Evolutionary conservation across 2,113 vertebrate species (phyloP).

Genomic region (Typhlomys cinereus): DNA sequence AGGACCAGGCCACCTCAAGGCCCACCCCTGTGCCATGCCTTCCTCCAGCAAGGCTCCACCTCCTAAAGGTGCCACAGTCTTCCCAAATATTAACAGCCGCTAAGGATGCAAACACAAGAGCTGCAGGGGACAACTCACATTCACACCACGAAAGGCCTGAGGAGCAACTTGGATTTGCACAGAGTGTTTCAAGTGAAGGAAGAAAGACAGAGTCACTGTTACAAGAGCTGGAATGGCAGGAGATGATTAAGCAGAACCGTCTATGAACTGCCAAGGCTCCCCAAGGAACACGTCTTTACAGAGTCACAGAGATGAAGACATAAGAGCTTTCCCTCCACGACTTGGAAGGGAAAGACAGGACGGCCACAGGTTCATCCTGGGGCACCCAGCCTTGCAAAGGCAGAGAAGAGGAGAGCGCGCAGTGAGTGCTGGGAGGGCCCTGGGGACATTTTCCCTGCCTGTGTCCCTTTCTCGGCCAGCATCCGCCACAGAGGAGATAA

Average conservation of each 20-base stretch:
- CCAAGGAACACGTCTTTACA: background rate
- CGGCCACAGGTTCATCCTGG: background rate
- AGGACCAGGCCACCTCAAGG: no score
- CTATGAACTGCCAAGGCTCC: background rate
- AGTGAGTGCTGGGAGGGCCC: slow-evolving; percentile 1
- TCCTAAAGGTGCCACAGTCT: no score
- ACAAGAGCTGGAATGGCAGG: background rate
- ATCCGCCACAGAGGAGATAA: slow-evolving; percentile 65
- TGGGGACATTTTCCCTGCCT: slow-evolving; percentile 55
- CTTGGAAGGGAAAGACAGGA: background rate
- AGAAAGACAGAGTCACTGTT: background rate
- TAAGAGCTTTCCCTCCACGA: background rate
- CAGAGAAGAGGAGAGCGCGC: background rate
- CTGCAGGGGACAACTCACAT: no score
- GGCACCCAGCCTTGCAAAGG: slow-evolving; percentile 37
- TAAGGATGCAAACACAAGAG: no score
- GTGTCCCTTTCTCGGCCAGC: slow-evolving; percentile 43
- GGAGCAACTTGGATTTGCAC: background rate
- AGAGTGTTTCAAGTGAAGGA: background rate
- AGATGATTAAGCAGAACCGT: background rate
- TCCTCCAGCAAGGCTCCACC: no score
- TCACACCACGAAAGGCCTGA: background rate
- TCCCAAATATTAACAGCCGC: no score
- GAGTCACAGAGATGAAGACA: background rate
- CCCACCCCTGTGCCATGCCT: no score